Percentiles rank a stretch among this genome's conserved stretches.
These are phyloP conservation scores for Dysidea cf. avara DNA, from an alignment of 37 sponge, comb jelly and placozoan species.

Conservation along the genomic window DNA sequence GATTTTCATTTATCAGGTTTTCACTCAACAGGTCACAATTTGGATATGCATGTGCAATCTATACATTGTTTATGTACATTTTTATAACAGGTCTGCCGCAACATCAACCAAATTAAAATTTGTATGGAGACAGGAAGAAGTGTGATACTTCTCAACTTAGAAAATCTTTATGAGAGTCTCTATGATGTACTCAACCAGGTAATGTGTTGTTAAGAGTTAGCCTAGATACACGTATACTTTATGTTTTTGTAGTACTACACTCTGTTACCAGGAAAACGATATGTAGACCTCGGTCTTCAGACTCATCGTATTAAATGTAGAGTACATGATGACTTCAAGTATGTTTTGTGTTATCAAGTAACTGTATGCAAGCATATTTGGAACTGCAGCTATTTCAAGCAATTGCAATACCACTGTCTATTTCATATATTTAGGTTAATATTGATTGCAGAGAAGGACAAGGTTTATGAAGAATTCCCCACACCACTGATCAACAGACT, in stretches of 20 bases:
- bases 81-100: conserved; percentile 56
- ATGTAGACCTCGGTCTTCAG: conserved; percentile 66
- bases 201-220: background rate
- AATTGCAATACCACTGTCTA: background rate
- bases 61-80: too few relatives aligned
- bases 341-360: too few relatives aligned
- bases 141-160: conserved; percentile 75
- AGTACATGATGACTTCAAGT: conserved; percentile 53
- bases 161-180: conserved; percentile 83
- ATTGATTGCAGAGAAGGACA: conserved; percentile 46
- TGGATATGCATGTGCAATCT: too few relatives aligned
- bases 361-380: too few relatives aligned
- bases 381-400: too few relatives aligned
- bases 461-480: conserved; percentile 64
- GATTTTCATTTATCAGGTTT: too few relatives aligned
- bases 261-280: conserved; percentile 16
- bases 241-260: background rate
- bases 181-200: conserved; percentile 84
- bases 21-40: too few relatives aligned
- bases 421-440: conserved; percentile 27
- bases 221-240: background rate
- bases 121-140: conserved; percentile 80
- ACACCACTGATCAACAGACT: conserved; percentile 77
- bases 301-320: conserved; percentile 60
- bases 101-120: conserved; percentile 81